A percentile compares a stretch with the other conserved stretches of the same genome.
These are phyloP conservation scores for Gastracanthus pulcherrimus DNA, from an alignment of 2,888 invertebrate genomes.

Conservation along the genomic window DNA sequence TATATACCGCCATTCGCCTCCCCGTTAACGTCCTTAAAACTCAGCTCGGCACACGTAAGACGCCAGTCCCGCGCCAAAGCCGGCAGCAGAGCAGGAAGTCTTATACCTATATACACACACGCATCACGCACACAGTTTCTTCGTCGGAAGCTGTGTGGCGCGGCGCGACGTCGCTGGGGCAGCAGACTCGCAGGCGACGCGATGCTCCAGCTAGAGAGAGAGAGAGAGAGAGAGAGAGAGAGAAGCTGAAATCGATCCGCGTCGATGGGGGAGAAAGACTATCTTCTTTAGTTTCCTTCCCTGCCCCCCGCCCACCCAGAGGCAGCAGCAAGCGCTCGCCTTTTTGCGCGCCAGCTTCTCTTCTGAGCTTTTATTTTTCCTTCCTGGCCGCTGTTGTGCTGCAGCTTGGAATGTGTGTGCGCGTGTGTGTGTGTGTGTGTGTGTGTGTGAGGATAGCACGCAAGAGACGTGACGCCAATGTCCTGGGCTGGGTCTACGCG, in stretches of 20 bases:
- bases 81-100: too few species aligned
- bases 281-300: slow-evolving; percentile 36
- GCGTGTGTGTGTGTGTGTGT: neutral
- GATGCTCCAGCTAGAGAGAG: neutral
- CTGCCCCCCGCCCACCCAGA: neutral
- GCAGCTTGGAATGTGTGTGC: too few species aligned
- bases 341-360: neutral
- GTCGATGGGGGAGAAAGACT: slow-evolving; percentile 21
- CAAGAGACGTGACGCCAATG: too few species aligned
- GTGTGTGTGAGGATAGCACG: too few species aligned
- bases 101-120: too few species aligned
- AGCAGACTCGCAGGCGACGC: slow-evolving; percentile 2
- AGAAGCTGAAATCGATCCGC: slow-evolving; percentile 35
- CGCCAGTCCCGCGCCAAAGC: too few species aligned
- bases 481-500: too few species aligned
- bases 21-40: slow-evolving; percentile 11
- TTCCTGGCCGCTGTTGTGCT: neutral
- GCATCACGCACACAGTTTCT: too few species aligned
- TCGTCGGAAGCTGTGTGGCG: neutral
- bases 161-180: neutral
- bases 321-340: neutral
- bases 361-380: neutral
- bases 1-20: neutral
- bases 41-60: neutral
- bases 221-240: too few species aligned